These are phyloP conservation scores for Todiramphus saurophagus DNA, from an alignment of 2,113 vertebrate species.

Conservation along the genomic window DNA sequence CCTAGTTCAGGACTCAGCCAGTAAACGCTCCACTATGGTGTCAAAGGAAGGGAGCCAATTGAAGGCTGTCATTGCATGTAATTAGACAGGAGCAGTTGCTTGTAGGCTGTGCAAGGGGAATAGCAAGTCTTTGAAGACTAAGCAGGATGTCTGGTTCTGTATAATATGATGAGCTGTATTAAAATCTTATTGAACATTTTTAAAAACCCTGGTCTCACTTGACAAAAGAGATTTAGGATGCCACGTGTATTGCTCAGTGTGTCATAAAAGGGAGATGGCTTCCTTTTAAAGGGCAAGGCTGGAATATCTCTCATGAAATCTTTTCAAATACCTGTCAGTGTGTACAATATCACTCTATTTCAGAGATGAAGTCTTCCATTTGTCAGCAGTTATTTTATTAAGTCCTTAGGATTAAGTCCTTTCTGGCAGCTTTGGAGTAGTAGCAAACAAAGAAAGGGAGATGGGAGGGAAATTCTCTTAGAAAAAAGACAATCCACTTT, in stretches of 20 bases:
- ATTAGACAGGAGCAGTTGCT: not conserved
- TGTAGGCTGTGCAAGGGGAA: constrained; percentile 8
- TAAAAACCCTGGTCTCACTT: not conserved
- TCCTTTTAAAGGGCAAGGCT: not conserved
- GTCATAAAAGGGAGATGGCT: not conserved
- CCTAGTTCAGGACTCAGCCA: not conserved
- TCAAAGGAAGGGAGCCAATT: not conserved
- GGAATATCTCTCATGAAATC: not conserved
- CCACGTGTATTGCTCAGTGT: not conserved
- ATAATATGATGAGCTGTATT: constrained; percentile 14
- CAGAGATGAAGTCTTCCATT: not conserved
- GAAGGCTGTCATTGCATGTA: not conserved
- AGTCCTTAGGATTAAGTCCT: not conserved
- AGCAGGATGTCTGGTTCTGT: constrained; percentile 30
- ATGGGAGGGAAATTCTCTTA: not conserved
- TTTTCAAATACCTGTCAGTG: not conserved
- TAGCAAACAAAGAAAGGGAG: not conserved
- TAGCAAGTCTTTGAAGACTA: constrained; percentile 2
- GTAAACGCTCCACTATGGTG: not conserved
- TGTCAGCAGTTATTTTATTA: not conserved
- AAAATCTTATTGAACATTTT: constrained; percentile 4
- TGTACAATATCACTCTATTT: not conserved
- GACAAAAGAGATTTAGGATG: constrained; percentile 23
- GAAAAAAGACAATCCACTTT: not conserved
- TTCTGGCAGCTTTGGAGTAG: not conserved